Evolutionary conservation across 2,113 vertebrate genomes (phyloP).

Genomic region (Cairina moschata): DNA sequence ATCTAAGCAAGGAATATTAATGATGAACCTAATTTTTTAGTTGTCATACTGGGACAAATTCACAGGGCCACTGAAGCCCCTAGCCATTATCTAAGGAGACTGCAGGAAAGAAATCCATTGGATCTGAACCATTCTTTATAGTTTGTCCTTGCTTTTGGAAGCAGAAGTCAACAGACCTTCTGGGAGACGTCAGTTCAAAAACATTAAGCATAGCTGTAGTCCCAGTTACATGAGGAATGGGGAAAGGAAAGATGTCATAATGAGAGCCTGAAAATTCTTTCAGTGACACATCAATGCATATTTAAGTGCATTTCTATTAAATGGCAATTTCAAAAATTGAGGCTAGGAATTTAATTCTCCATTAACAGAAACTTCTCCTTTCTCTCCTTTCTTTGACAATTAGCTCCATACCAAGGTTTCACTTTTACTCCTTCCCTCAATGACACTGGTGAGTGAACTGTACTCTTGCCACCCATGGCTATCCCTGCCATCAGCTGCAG

Average conservation of each 20-base stretch:
- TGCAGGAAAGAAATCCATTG: constrained; percentile 14
- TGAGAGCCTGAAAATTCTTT: background rate
- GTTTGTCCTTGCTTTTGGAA: constrained; percentile 54
- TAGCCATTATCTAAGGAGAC: background rate
- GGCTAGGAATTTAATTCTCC: background rate
- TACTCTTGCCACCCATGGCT: background rate
- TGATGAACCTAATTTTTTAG: background rate
- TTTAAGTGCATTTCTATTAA: background rate
- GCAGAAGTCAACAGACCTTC: constrained; percentile 13
- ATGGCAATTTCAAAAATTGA: background rate
- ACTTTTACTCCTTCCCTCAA: background rate
- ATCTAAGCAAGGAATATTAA: background rate
- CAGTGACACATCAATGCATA: background rate
- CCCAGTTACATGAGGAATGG: background rate
- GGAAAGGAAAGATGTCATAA: background rate
- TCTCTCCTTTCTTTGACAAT: constrained; percentile 2
- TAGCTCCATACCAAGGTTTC: background rate
- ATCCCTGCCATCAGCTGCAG: background rate
- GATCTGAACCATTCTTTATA: constrained; percentile 36
- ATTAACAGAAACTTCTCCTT: background rate
- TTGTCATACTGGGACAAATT: background rate
- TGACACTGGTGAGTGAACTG: background rate
- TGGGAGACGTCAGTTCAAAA: constrained; percentile 16
- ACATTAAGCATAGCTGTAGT: background rate
- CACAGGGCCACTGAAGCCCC: background rate